These are phyloP conservation scores for Chlorodrepanis virens DNA, from an alignment of 2,113 vertebrate genomes.

Conservation along the genomic window DNA sequence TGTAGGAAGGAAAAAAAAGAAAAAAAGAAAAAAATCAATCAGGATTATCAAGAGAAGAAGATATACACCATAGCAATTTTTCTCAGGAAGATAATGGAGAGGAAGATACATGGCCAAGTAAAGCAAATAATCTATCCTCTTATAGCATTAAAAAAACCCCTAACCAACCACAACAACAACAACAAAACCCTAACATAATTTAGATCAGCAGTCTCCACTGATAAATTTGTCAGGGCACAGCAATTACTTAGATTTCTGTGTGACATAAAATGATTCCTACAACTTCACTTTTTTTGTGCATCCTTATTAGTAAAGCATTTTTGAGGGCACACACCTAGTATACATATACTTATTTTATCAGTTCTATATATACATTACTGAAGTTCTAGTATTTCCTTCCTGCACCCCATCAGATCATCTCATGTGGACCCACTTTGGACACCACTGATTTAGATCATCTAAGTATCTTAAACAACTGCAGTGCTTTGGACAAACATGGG, in stretches of 20 bases:
- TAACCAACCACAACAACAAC: not conserved
- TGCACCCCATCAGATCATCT: not conserved
- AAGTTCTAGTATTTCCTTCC: not conserved
- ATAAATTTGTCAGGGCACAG: not conserved
- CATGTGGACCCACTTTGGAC: not conserved
- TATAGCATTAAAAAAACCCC: not conserved
- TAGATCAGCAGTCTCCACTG: not conserved
- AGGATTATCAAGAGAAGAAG: not conserved
- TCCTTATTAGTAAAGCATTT: not conserved
- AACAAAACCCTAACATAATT: not conserved
- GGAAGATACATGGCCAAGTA: not conserved
- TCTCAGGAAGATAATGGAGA: not conserved
- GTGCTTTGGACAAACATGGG: not conserved
- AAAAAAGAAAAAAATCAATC: not conserved
- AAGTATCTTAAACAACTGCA: not conserved
- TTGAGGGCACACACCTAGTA: rapidly evolving
- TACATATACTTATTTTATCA: not conserved
- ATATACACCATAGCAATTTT: not conserved
- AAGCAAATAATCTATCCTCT: not conserved
- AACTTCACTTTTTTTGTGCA: not conserved
- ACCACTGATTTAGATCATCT: not conserved
- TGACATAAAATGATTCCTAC: not conserved
- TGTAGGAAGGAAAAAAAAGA: not conserved
- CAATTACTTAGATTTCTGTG: not conserved
- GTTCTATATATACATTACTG: not conserved